Percentiles rank a stretch among this genome's conserved stretches.
Conservation (phyloP, 1,140 invertebrate species). For the Scaptomyza graminum region DNA sequence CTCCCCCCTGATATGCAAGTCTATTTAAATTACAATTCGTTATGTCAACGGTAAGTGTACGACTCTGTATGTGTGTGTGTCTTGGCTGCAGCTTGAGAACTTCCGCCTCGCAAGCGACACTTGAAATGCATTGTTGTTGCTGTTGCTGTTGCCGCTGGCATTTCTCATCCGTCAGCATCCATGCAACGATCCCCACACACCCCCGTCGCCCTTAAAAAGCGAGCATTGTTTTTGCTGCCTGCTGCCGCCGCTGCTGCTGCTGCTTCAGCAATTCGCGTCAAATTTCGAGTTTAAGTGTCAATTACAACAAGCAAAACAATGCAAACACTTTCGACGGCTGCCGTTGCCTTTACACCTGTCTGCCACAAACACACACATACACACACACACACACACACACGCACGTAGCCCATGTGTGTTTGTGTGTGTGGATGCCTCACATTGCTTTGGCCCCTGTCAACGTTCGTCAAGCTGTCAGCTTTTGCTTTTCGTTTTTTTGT, state of each 20-base stretch:
- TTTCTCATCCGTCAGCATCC: constrained; percentile 7
- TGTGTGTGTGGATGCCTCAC: background rate
- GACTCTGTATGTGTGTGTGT: constrained; percentile 29
- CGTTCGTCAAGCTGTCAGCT: constrained; percentile 65
- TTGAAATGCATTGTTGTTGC: constrained; percentile 46
- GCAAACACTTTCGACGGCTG: constrained; percentile 48
- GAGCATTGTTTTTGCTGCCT: too few species aligned
- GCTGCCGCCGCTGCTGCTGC: constrained; percentile 29
- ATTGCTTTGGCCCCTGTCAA: constrained; percentile 19
- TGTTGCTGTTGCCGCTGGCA: constrained; percentile 11
- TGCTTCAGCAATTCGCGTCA: constrained; percentile 73
- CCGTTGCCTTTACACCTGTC: constrained; percentile 48
- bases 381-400: constrained; percentile 7
- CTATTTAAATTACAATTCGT: constrained; percentile 81
- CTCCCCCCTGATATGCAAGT: constrained; percentile 30
- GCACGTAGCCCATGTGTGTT: constrained; percentile 10
- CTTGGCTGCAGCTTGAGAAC: constrained; percentile 38
- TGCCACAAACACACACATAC: constrained; percentile 30
- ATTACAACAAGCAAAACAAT: constrained; percentile 66
- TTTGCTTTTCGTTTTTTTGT: constrained; percentile 39
- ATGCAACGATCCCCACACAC: background rate
- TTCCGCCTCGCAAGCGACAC: constrained; percentile 42
- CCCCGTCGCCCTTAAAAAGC: background rate
- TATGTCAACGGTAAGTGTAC: constrained; percentile 50
- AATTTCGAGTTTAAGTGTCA: constrained; percentile 81